These are phyloP conservation scores for Alosa alosa DNA, from an alignment of 2,113 vertebrate genomes.

Conservation along the genomic window DNA sequence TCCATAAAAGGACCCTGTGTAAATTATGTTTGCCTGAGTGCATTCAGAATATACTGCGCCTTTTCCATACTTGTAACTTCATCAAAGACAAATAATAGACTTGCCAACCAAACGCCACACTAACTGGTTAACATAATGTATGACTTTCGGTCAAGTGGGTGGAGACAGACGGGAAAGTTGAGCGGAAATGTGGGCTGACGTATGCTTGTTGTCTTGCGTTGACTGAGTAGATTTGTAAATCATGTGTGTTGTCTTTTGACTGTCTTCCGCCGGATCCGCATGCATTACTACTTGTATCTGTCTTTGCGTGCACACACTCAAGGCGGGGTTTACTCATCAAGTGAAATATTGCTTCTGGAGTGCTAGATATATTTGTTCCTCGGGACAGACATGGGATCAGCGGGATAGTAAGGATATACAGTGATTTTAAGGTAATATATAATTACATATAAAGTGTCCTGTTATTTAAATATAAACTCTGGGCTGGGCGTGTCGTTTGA, in stretches of 20 bases:
- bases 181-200: constrained; percentile 25
- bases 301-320: neutral
- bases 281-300: neutral
- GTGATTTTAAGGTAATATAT: neutral
- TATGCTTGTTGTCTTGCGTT: neutral
- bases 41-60: too few relatives aligned
- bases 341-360: neutral
- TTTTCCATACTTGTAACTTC: neutral
- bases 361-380: neutral
- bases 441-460: neutral
- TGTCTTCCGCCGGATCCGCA: neutral
- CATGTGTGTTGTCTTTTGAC: neutral
- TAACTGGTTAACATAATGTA: constrained; percentile 4
- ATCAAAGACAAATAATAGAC: neutral
- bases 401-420: neutral
- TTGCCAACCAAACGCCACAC: neutral
- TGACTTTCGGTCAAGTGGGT: constrained; percentile 37
- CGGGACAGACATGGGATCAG: neutral
- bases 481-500: neutral
- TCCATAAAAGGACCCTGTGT: neutral
- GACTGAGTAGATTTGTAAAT: constrained; percentile 12
- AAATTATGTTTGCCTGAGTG: neutral
- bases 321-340: neutral
- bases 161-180: constrained; percentile 48
- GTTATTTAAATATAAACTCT: neutral